phyloP scores from a whole-genome alignment of 2,888 invertebrate genomes.

The Microctonus hyperodae region DNA sequence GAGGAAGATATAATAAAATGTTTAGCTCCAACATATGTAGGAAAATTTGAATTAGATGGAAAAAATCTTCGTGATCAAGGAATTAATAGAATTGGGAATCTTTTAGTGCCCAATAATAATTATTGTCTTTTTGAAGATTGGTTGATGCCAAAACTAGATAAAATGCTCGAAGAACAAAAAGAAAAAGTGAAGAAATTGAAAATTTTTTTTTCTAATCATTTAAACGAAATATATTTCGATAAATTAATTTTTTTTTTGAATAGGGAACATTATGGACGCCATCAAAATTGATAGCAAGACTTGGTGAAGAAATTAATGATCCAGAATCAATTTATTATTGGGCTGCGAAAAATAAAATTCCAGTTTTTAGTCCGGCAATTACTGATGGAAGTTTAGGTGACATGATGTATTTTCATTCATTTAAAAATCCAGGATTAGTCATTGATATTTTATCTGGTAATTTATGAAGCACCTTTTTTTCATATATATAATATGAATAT shows the following conservation, averaged over 20 bases:
- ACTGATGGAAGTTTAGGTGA: constrained; percentile 98
- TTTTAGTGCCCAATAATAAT: constrained; percentile 97
- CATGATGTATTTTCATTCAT: constrained; percentile 99
- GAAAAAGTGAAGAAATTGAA: constrained; percentile 62
- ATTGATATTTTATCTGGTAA: constrained; percentile 89
- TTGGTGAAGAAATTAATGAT: constrained; percentile 92
- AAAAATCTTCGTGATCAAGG: constrained; percentile 82
- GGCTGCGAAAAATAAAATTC: constrained; percentile 96
- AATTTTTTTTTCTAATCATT: not conserved
- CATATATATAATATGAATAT: not conserved
- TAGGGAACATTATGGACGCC: constrained; percentile 86
- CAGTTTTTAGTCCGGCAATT: constrained; percentile 95
- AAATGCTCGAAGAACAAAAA: constrained; percentile 89
- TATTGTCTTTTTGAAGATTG: constrained; percentile 98
- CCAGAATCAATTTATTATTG: constrained; percentile 95
- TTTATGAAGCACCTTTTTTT: not conserved
- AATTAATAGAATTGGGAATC: constrained; percentile 90
- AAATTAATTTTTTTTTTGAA: constrained; percentile 9
- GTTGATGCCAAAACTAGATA: constrained; percentile 91
- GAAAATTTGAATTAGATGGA: constrained; percentile 85
- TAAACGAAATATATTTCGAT: not conserved
- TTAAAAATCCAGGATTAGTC: constrained; percentile 88
- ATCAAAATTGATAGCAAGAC: constrained; percentile 80
- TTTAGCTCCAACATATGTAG: constrained; percentile 91
- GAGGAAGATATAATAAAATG: constrained; percentile 99